Evolutionary conservation across 2,888 invertebrate species (phyloP), one percentile per base, ranked within the genome.

Genomic region (Drosophila pseudotalamancana): DNA sequence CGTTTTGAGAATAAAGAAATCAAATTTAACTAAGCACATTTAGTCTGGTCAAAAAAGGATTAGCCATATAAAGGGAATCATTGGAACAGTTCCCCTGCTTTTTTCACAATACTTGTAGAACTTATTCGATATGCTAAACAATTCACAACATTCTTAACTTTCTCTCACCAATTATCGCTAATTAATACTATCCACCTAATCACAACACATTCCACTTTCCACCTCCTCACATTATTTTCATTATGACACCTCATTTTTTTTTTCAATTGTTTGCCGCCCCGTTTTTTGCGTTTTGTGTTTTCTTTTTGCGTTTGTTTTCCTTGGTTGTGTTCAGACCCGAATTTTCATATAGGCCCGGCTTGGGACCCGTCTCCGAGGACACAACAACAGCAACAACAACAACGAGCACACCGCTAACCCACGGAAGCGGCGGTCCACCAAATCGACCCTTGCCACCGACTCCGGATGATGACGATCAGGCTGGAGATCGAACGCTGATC

Each of bases 391-490:
- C 71, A 34, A 71, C 77, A 19, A 82, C 78, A 50, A 76, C 91
- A 63, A 91, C 92, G 72, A 84, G 89, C 55, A 80, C 90, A 60
- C 82, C 88, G 64, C 78, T 83, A 87, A 89, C 81, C 66, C 83
- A 90, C 76, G 92, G 91, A 70, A 92, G 93, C 76, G 95, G 95
- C 60, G 95, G 95, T 54, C 96, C 97, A 80, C 98, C 98, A 65
- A 98, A 97, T 90, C 94, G 98, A 79, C 98, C 98, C 50, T 93
- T 98, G 88, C 98, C 98, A 56, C 98, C 98, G 48, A 98, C 98
- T 50, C 98, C 98, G 34, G 98, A 97, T 91, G 98, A 98, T 89
- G 97, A 97, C 91, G 96, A 96, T 92, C 93, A 93, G 87, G 92
- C 93, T 68, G 95, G 96, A 56, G 97, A 97, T 91, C 94, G 97